Evolutionary conservation across 2,888 invertebrate genomes (phyloP).

Genomic region (Schizotus pectinicornis): DNA sequence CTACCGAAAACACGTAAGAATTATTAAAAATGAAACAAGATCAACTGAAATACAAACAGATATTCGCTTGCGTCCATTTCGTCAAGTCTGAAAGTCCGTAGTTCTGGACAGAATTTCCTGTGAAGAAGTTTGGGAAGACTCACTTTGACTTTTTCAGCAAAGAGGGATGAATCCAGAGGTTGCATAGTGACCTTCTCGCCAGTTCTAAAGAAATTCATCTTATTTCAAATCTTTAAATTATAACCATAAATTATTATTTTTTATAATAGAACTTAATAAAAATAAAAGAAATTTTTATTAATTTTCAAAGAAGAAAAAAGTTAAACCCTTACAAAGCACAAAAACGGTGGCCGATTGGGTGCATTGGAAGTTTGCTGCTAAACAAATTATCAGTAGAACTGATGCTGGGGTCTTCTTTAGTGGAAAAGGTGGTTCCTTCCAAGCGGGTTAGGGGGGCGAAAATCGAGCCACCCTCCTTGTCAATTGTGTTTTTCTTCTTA

Average conservation of each 20-base stretch:
- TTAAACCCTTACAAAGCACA: conserved; percentile 17
- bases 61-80: background rate
- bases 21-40: conserved; percentile 3
- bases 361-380: conserved; percentile 39
- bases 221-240: too few relatives aligned
- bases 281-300: too few relatives aligned
- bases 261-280: too few relatives aligned
- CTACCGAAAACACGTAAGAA: background rate
- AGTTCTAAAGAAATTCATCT: too few relatives aligned
- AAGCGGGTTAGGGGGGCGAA: conserved; percentile 41
- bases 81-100: background rate
- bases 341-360: conserved; percentile 15
- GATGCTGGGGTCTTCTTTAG: conserved; percentile 40
- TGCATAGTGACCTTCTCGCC: too few relatives aligned
- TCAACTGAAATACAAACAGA: conserved; percentile 11
- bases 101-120: background rate
- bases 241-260: too few relatives aligned
- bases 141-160: too few relatives aligned
- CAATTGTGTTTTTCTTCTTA: conserved; percentile 41
- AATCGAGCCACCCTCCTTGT: conserved; percentile 39
- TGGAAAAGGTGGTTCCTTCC: conserved; percentile 46
- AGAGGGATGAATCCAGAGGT: too few relatives aligned
- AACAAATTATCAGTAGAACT: conserved; percentile 48
- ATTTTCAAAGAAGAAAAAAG: too few relatives aligned
- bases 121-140: too few relatives aligned